Percentiles rank a stretch among this genome's conserved stretches.
These are phyloP conservation scores for Chloroceryle amazona DNA, from an alignment of 2,797 vertebrate genomes.

Conservation along the genomic window DNA sequence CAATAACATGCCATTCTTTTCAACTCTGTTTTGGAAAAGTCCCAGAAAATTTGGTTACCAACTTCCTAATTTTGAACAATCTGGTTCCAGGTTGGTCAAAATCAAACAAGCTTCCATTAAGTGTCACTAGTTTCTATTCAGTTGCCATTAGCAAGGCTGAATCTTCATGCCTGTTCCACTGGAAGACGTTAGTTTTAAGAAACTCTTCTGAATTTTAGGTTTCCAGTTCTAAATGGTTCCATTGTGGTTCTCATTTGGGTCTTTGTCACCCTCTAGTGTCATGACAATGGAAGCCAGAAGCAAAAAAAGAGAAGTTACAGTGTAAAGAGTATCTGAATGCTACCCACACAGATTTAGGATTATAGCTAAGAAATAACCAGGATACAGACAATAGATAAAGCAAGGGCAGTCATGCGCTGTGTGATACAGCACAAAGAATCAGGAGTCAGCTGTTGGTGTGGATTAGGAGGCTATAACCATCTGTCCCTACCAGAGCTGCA, in stretches of 20 bases:
- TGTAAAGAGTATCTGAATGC: background rate
- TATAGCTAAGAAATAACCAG: background rate
- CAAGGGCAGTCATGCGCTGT: background rate
- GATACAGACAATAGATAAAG: background rate
- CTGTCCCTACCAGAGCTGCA: background rate
- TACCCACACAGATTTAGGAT: accelerated
- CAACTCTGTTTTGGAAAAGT: background rate
- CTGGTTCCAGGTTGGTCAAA: background rate
- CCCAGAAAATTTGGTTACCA: background rate
- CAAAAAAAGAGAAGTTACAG: background rate
- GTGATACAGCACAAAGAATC: background rate
- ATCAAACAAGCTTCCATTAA: background rate
- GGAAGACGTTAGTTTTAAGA: background rate
- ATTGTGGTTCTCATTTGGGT: background rate
- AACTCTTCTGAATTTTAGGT: background rate
- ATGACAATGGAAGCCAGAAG: background rate
- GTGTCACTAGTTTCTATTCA: background rate
- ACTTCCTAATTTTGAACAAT: background rate
- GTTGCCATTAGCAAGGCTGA: background rate
- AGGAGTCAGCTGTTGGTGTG: background rate
- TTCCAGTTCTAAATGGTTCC: background rate
- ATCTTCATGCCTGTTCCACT: background rate
- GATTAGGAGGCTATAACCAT: background rate
- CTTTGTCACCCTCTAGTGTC: slow-evolving; percentile 69
- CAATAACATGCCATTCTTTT: background rate